Base-by-base conservation (phyloP, 2,888 invertebrate genomes). In the Watsonalla binaria region DNA sequence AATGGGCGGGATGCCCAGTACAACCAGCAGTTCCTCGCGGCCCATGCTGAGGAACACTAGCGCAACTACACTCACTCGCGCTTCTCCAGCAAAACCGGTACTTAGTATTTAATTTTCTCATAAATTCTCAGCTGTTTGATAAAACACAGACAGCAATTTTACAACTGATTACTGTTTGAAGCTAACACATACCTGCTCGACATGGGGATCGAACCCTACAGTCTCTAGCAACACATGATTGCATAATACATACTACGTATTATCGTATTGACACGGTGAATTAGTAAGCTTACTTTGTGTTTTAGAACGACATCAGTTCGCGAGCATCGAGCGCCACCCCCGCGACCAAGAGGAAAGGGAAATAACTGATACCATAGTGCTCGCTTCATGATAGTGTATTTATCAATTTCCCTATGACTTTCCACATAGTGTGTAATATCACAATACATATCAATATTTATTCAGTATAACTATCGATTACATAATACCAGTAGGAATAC, bases 11-110 rank as follows among this genome's bases (percentile, higher is more conserved):
- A 57, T 66, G 48, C 63, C 57, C 39, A 52, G 60, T 33, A 11
- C 42, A 11, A 47, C 56, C 11, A 60, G 65, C 49, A 56, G 72
- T 48, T 53, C 92, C 82, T 67, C 90, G 86, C 76, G 82, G n/a
- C 74, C 82, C n/a, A 76, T 93, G 14, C 91, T 93, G 45, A 83
- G 91, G 48, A 89, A 90, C 72, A 86, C 92, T n/a, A 94, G 94
- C 80, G 90, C 92, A 53, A 85, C 92, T 51, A 92, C 89, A 24
- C 63, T 90, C 42, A 72, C 81, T 11, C 74, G 80, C 11, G 66
- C 74, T 5, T 70, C 80, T 15, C 76, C 84, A 9, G 72, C 77
- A 45, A 82, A 82, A 65, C 74, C 80, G 72, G 84, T 85, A 72
- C 51, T 14, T 14, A 13, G 45, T 39, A 24, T 45, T 35, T 15